phyloP scores from a whole-genome alignment of 2,113 vertebrate genomes.

The Anguilla rostrata region DNA sequence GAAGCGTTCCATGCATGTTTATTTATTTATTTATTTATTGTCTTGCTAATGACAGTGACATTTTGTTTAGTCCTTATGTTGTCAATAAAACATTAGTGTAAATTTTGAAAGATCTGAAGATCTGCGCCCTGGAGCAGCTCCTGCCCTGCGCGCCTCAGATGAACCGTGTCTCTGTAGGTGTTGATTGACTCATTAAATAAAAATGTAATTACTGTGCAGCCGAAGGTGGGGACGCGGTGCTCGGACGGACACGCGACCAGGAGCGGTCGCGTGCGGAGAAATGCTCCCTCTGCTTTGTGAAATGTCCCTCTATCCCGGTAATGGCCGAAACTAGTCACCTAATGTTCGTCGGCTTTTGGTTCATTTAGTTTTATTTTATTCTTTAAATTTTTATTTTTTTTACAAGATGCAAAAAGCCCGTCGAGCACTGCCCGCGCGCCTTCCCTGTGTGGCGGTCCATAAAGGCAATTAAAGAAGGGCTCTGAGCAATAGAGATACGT shows the following conservation, averaged over 20 bases:
- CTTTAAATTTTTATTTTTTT: not conserved
- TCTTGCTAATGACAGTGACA: not conserved
- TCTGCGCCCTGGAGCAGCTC: no score
- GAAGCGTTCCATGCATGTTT: not conserved
- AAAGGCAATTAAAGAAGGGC: conserved; percentile 24
- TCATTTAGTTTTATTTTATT: not conserved
- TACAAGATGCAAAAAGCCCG: not conserved
- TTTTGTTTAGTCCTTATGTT: not conserved
- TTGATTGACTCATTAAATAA: not conserved
- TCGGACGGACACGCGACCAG: no score
- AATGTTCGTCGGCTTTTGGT: no score
- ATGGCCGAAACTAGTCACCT: not conserved
- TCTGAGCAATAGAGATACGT: conserved; percentile 3
- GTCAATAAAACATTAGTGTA: not conserved
- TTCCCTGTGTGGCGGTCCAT: conserved; percentile 20
- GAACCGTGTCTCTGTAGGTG: not conserved
- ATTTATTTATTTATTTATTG: not conserved
- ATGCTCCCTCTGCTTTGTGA: not conserved
- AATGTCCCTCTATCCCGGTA: not conserved
- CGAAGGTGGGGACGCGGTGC: not conserved
- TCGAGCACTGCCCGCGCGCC: not conserved
- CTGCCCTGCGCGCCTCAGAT: not conserved
- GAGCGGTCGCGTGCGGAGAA: no score
- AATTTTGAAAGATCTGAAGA: not conserved
- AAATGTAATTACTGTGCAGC: not conserved